These are phyloP conservation scores for Galaxea fascicularis DNA, from an alignment of 92 coral and sea anemone species.

Conservation along the genomic window DNA sequence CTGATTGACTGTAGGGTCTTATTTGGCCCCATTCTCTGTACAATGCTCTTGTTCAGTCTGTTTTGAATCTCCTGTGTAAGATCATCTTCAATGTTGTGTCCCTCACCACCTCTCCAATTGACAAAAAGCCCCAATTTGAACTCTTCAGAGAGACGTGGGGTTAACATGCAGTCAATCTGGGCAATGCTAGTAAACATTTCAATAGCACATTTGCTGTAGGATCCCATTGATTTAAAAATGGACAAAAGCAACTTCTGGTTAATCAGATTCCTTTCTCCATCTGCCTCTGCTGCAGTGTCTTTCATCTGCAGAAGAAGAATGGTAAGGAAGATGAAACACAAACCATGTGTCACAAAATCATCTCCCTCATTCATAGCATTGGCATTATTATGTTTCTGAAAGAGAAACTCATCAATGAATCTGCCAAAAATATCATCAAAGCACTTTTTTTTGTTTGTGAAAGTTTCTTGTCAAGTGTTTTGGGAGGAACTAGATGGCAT, in stretches of 20 bases:
- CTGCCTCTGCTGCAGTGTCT: too few relatives aligned
- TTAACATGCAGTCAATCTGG: too few relatives aligned
- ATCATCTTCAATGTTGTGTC: constrained; percentile 60
- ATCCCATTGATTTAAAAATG: constrained; percentile 68
- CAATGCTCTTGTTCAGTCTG: constrained; percentile 48
- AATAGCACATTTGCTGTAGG: constrained; percentile 71
- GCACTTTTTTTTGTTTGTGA: not conserved
- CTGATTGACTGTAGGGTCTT: constrained; percentile 41
- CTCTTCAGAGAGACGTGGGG: constrained; percentile 63
- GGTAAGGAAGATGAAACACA: constrained; percentile 68
- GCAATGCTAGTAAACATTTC: constrained; percentile 76
- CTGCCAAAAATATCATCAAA: constrained; percentile 34
- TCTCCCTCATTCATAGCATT: constrained; percentile 52
- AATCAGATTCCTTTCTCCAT: constrained; percentile 73
- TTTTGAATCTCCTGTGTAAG: constrained; percentile 49
- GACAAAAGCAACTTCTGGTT: constrained; percentile 67
- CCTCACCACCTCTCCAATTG: constrained; percentile 74
- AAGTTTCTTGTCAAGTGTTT: not conserved
- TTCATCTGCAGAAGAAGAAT: constrained; percentile 69
- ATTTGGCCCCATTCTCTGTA: constrained; percentile 63
- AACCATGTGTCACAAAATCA: constrained; percentile 61
- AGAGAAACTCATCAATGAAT: constrained; percentile 17
- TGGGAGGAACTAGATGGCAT: too few relatives aligned
- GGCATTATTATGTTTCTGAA: constrained; percentile 2
- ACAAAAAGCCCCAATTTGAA: constrained; percentile 72